These are phyloP conservation scores for Corythoichthys haematopterus DNA, from an alignment of 2,113 vertebrate species.

Conservation along the genomic window DNA sequence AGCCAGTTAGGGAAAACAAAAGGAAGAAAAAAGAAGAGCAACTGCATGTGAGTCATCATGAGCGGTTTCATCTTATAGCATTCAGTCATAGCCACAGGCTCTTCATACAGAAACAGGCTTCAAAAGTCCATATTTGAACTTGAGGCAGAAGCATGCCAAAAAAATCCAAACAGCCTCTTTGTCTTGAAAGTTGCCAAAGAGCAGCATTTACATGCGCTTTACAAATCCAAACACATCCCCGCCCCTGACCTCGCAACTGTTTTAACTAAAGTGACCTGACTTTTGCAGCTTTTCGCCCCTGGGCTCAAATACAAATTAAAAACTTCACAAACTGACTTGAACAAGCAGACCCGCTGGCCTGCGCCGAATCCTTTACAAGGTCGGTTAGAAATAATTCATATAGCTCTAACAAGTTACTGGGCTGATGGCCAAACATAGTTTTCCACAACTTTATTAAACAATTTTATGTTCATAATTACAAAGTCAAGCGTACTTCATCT, in stretches of 20 bases:
- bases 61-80: conserved; percentile 33
- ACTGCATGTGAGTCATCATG: conserved; percentile 31
- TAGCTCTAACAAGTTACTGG: conserved; percentile 3
- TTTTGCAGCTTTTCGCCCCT: conserved; percentile 27
- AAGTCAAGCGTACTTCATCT: conserved; percentile 17
- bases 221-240: conserved; percentile 15
- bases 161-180: conserved; percentile 8
- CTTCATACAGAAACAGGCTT: conserved; percentile 33
- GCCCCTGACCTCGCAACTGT: conserved; percentile 35
- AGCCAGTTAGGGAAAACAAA: conserved; percentile 31
- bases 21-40: conserved; percentile 12
- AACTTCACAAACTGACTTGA: conserved; percentile 32
- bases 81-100: conserved; percentile 36
- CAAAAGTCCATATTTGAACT: conserved; percentile 51
- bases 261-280: conserved; percentile 29
- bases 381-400: conserved; percentile 19
- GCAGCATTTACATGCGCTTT: conserved; percentile 16
- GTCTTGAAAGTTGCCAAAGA: conserved; percentile 24
- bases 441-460: background rate
- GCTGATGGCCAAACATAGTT: conserved; percentile 12
- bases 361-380: conserved; percentile 25
- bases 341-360: conserved; percentile 12
- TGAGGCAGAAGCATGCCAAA: conserved; percentile 12
- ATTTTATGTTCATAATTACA: background rate
- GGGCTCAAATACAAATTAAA: conserved; percentile 6